Percentiles rank a stretch among this genome's conserved stretches.
Conservation (phyloP, 2,888 invertebrate genomes). For the Epistrophella euchroma region DNA sequence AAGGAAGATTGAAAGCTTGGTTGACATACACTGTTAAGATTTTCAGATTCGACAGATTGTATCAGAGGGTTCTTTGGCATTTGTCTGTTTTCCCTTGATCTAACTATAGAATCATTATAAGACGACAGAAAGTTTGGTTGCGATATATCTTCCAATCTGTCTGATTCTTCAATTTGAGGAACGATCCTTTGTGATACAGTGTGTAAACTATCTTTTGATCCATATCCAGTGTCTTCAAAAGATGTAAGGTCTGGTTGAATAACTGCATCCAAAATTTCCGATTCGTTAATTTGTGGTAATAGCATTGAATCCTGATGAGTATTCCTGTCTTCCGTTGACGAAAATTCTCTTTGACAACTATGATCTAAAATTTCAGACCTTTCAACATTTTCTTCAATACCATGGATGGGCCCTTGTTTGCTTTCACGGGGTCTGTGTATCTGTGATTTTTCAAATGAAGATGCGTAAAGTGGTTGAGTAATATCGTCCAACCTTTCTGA, state of each 20-base stretch:
- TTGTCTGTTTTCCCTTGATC: background rate
- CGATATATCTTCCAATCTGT: background rate
- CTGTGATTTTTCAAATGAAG: background rate
- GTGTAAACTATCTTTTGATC: background rate
- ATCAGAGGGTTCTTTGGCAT: background rate
- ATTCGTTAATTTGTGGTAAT: background rate
- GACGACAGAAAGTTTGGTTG: background rate
- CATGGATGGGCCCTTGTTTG: background rate
- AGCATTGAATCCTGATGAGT: background rate
- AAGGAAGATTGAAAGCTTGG: background rate
- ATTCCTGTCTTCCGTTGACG: background rate
- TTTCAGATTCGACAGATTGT: background rate
- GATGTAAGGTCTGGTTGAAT: background rate
- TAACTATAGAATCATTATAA: background rate
- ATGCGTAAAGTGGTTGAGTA: background rate
- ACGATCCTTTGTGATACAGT: background rate
- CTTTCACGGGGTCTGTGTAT: background rate
- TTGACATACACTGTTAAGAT: background rate
- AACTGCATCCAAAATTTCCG: background rate
- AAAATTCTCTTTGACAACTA: background rate
- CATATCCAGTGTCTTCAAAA: background rate
- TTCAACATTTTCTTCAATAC: background rate
- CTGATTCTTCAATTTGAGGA: background rate
- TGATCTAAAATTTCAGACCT: background rate
- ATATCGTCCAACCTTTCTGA: constrained; percentile 8